Base-by-base conservation (phyloP, 2,888 invertebrate genomes). In the Galerucella pusilla region DNA sequence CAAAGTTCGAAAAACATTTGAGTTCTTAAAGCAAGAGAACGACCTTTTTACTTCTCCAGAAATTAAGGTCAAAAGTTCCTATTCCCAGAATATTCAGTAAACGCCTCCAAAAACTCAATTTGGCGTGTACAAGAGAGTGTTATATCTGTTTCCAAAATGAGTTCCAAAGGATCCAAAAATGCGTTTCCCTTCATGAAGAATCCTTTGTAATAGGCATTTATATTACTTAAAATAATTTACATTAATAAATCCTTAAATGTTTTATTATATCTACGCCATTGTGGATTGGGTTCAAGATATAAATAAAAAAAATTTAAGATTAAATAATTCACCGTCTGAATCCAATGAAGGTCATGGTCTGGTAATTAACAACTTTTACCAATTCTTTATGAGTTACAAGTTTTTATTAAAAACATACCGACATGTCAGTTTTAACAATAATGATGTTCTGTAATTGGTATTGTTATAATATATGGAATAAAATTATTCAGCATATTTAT, bases 321-420 rank as follows among this genome's bases (percentile, higher is more conserved):
- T 49, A 49, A 49, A 49, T 49, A 49, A 49, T 49, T 49, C 49
- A 49, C 14, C 49, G 49, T 14, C 49, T 49, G 49, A 49, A 14
- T 49, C 49, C 49, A 49, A 49, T 49, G 49, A 49, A 49, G 49
- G 49, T 49, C 49, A 49, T 49, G 49, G 49, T 49, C 49, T 49
- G 49, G 49, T 49, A 49, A 49, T 49, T 49, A 49, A 49, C 49
- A 14, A 49, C 49, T 49, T 49, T 49, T 49, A 49, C 49, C 49
- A 14, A 49, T 49, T 49, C 14, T 49, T 49, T 49, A 12, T 49
- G 49, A 11, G 49, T 12, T 49, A 12, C 49, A 12, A 11, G 46
- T 46, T 46, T 46, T 46, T 46, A 12, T 46, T 12, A 46, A 46
- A 46, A 46, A 46, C 11, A 11, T 1, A 49, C 49, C 14, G 49